Base-by-base conservation (phyloP, 2,888 invertebrate genomes). In the Lithophane socia region DNA sequence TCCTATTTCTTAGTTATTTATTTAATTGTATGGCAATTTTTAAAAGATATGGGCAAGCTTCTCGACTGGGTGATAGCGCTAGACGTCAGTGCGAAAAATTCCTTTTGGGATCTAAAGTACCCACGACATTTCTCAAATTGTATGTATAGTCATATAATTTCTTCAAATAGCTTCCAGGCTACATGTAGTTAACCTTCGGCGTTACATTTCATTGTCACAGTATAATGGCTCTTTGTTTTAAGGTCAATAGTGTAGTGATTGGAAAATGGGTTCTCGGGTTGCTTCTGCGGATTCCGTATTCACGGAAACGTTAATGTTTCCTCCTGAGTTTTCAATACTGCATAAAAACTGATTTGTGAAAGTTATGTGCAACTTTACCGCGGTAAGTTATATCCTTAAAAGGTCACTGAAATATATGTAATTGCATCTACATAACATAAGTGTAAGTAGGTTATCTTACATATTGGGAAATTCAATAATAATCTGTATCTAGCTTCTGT, bases 181-280 rank as follows among this genome's bases (percentile, higher is more conserved):
- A 64, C 72, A 76, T 69, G 74, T 66, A 77, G 49, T 83, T 87
- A 92, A 91, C 90, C 87, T 88, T 90, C 80, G 86, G 89, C 80
- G 78, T 91, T 90, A 78, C 82, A 85, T 92, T 91, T 88, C 93
- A 90, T 86, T 87, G 87, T 87, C 88, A 86, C 83, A 66, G 86
- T 82, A 87, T 92, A 93, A 94, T 92, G 89, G 91, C 92, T 91
- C 94, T 94, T 95, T 95, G 95, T 95, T 92, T 86, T 92, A 91
- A 93, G 93, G 93, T 93, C 93, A 94, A 90, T 87, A 88, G 91
- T 89, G 86, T 88, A 89, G 87, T 87, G 84, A 75, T 87, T 89
- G 92, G 91, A 89, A 91, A 90, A 89, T 89, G 78, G 73, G 87
- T 86, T 90, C 92, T 95, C 94, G 71, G 80, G 89, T 95, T 93